Evolutionary conservation across 1,140 invertebrate species (phyloP), one percentile per base, ranked within the genome.

Genomic region (Saxidomus purpurata): DNA sequence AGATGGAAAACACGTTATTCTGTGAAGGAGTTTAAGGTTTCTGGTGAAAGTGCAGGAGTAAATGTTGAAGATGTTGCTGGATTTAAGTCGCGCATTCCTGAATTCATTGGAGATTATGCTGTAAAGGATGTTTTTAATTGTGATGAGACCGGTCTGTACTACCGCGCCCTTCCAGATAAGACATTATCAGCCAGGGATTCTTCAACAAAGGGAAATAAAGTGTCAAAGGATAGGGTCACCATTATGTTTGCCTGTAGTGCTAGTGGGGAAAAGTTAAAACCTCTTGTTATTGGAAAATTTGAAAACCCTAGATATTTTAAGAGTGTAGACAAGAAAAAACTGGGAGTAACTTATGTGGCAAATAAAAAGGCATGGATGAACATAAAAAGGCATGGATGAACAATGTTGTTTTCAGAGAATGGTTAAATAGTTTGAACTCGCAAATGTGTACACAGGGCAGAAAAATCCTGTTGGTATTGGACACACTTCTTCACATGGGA

Each of bases 131-230:
- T 93, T 34, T 93, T 79, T 61, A 94, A 93, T 55, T 59, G 59
- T 55, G 90, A 93, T 67, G 92, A 94, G 87, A 94, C 90, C 43
- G 90, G 89, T 0, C 47, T 90, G 76, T 93, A 92, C 87, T 91
- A 49, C 52, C 43, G 84, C 4, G 90, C 82, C 13, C 22, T 92
- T 28, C 89, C 87, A 52, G 89, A 88, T 52, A 90, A 90, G 81
- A 90, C 89, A 2, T 43, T 90, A n/a, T 34, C 76, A 4, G 52
- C 49, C 0, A 92, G 87, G 79, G 82, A 59, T 1, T 13, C 59
- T 59, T 28, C 22, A 3, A 69, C 55, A 47, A 87, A 76, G 38
- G 84, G 81, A 22, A 55, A 55, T n/a, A 91, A 93, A 84, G 25
- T 43, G 31, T 49, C 84, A 17, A 92, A 92, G 67, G 88, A 92